Base-by-base conservation (phyloP, 2,797 vertebrate species). In the Eremophila alpestris region DNA sequence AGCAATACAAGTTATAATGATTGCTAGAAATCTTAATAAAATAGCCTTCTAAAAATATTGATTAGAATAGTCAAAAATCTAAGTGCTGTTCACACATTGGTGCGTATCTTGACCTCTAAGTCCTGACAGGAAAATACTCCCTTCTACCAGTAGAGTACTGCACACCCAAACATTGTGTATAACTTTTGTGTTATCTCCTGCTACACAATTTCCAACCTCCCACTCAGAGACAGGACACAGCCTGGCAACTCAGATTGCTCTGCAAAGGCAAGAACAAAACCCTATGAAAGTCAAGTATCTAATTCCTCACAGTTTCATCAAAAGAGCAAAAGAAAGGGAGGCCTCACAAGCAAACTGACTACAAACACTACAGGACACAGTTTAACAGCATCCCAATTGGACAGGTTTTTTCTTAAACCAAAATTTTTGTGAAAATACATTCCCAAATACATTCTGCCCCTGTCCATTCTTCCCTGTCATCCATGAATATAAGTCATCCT, bases 351-450 rank as follows among this genome's bases (percentile, higher is more conserved):
- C 36, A 68, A 93, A 91, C 65, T 55, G 75, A 24, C 70, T 82
- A 69, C 38, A 81, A 77, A 41, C 49, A 91, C 83, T 86, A 78
- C 63, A 93, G 71, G 62, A 71, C 83, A 48, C 8, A 48, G 32
- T 62, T 29, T 43, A 32, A 74, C 52, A 96, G 45, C 46, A 94
- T 88, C 75, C 36, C 40, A 49, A 65, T 9, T 56, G 64, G 64
- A 90, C 29, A 87, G 43, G 74, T 87, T 77, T 38, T 96, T 96
- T 65, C 80, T 77, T 91, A 90, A 85, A 94, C 1, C 1, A 86
- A 65, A 58, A 62, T 69, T 91, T 60, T 85, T 36, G 67, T 70
- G 81, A 93, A 94, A 92, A 89, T 19, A 24, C 5, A 13, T n/a
- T 54, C 41, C 23, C 67, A 75, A 81, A 83, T 16, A 45, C 17